These are phyloP conservation scores for Meteorus colon DNA, from an alignment of 2,888 invertebrate species.

Conservation along the genomic window DNA sequence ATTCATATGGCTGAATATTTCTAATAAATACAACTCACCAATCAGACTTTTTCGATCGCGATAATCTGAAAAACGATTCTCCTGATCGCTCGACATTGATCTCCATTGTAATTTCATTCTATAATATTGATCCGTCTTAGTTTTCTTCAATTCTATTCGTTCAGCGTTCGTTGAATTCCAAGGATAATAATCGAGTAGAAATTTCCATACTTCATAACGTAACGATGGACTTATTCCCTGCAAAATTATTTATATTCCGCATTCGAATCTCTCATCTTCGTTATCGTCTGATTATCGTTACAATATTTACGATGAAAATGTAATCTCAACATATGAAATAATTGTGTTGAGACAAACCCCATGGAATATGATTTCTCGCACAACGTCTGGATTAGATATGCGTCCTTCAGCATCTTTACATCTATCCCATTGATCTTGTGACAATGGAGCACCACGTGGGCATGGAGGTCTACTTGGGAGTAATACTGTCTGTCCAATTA, in stretches of 20 bases:
- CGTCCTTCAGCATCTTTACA: constrained; percentile 87
- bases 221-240: constrained; percentile 87
- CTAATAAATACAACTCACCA: constrained; percentile 71
- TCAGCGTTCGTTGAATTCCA: constrained; percentile 87
- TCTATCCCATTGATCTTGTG: constrained; percentile 86
- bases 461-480: constrained; percentile 80
- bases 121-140: constrained; percentile 90
- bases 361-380: constrained; percentile 91
- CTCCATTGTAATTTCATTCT: constrained; percentile 98
- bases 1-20: constrained; percentile 5
- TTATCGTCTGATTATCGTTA: not conserved
- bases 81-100: constrained; percentile 90
- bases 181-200: constrained; percentile 89
- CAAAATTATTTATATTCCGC: constrained; percentile 45
- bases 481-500: constrained; percentile 77
- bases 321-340: not conserved
- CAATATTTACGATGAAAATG: not conserved
- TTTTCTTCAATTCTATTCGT: constrained; percentile 80
- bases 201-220: constrained; percentile 94
- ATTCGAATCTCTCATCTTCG: not conserved
- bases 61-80: constrained; percentile 89
- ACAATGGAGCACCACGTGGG: constrained; percentile 77
- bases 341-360: constrained; percentile 79
- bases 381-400: constrained; percentile 83
- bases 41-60: constrained; percentile 94